Percentiles rank a stretch among this genome's conserved stretches.
Evolutionary conservation across 2,888 invertebrate genomes (phyloP).

Genomic region (Machimus rusticus): DNA sequence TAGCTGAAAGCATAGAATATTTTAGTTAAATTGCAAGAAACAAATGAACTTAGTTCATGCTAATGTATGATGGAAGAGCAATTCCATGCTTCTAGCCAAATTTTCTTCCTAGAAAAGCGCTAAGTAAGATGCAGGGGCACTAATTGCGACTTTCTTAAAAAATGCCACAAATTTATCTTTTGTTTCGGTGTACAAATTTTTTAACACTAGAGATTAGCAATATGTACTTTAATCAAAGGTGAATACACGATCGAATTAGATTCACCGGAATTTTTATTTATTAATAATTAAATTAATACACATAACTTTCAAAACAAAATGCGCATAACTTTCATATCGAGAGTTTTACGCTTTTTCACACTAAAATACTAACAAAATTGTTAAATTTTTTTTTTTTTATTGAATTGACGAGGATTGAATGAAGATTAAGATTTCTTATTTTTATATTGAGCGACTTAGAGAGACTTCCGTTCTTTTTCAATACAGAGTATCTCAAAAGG

Average conservation of each 20-base stretch:
- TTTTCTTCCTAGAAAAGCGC: not conserved
- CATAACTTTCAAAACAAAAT: no score
- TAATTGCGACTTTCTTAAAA: not conserved
- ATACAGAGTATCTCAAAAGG: no score
- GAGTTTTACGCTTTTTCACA: no score
- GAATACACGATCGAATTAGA: not conserved
- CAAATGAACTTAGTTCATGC: not conserved
- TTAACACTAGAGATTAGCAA: not conserved
- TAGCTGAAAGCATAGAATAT: slow-evolving; percentile 55
- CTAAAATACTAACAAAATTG: no score
- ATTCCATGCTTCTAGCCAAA: not conserved
- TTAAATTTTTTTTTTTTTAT: no score
- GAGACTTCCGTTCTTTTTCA: no score
- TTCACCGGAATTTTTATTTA: not conserved
- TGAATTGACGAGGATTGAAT: no score
- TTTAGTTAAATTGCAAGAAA: not conserved
- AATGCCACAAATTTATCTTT: not conserved
- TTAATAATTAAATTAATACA: no score
- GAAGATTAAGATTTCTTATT: no score
- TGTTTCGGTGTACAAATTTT: not conserved
- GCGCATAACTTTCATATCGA: no score
- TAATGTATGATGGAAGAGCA: not conserved
- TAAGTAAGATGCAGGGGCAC: not conserved
- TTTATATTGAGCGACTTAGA: no score
- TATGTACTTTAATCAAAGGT: not conserved